Conservation (phyloP, 1,140 invertebrate genomes). For the Bombyx mandarina region DNA sequence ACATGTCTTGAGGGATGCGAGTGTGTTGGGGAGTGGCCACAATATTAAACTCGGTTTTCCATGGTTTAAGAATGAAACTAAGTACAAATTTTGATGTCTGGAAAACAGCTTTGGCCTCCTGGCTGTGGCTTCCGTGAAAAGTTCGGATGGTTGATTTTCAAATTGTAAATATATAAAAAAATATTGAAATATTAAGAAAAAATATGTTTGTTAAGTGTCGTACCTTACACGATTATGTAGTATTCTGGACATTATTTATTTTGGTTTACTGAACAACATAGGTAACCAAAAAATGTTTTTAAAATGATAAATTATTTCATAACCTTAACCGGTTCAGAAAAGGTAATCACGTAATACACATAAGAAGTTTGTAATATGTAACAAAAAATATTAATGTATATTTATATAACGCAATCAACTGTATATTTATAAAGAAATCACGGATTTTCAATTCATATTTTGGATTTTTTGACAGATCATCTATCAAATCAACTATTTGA, state of each 20-base stretch:
- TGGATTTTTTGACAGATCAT: slow-evolving; percentile 49
- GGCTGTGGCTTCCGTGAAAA: too few relatives aligned
- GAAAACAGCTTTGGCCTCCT: too few relatives aligned
- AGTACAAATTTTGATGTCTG: too few relatives aligned
- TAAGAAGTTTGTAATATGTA: slow-evolving; percentile 24
- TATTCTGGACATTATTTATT: slow-evolving; percentile 60
- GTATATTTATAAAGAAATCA: slow-evolving; percentile 41
- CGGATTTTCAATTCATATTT: slow-evolving; percentile 55
- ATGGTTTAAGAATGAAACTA: too few relatives aligned
- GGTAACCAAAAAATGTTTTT: background rate
- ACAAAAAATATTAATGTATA: slow-evolving; percentile 27
- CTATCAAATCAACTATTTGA: slow-evolving; percentile 36
- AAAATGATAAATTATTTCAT: slow-evolving; percentile 37
- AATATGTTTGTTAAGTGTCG: slow-evolving; percentile 4
- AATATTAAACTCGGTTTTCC: too few relatives aligned
- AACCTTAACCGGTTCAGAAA: slow-evolving; percentile 48
- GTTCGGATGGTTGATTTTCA: too few relatives aligned
- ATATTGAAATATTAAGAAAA: background rate
- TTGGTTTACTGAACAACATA: slow-evolving; percentile 14
- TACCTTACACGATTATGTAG: slow-evolving; percentile 60
- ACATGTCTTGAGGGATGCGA: too few relatives aligned
- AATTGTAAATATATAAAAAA: too few relatives aligned
- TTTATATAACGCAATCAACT: slow-evolving; percentile 60
- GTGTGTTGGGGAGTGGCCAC: too few relatives aligned
- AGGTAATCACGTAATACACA: slow-evolving; percentile 30